A percentile compares a stretch with the other conserved stretches of the same genome.
Conservation (phyloP, 35 echinoderm and acorn worm species). For the Ophioderma brevispina region DNA sequence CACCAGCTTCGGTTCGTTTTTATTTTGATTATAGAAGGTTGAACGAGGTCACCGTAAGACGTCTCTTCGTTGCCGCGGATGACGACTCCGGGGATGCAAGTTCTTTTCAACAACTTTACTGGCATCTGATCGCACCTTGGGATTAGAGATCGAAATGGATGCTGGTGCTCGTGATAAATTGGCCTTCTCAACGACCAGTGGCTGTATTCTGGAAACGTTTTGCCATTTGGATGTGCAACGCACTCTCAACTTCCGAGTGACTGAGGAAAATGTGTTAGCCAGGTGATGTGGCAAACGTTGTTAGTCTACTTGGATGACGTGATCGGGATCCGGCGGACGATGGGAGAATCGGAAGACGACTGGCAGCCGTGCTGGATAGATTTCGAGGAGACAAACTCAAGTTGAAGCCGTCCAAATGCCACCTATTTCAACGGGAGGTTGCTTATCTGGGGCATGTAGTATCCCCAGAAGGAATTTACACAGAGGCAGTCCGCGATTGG, state of each 20-base stretch:
- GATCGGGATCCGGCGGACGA: neutral
- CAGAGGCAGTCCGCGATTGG: constrained; percentile 24
- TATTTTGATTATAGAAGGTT: too few relatives aligned
- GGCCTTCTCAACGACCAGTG: constrained; percentile 1
- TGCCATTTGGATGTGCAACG: constrained; percentile 58
- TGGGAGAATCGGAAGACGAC: neutral
- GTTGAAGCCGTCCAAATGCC: constrained; percentile 53
- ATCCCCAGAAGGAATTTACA: constrained; percentile 15
- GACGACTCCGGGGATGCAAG: too few relatives aligned
- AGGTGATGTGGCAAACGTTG: constrained; percentile 6
- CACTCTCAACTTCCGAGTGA: constrained; percentile 19
- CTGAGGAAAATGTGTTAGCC: constrained; percentile 11
- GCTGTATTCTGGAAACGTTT: constrained; percentile 7
- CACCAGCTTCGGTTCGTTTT: too few relatives aligned
- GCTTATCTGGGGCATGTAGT: constrained; percentile 49
- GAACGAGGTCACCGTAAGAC: too few relatives aligned
- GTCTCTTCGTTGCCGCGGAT: too few relatives aligned
- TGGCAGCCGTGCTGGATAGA: neutral
- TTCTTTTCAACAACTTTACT: too few relatives aligned
- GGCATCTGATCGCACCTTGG: too few relatives aligned
- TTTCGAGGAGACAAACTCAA: constrained; percentile 31
- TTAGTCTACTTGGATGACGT: constrained; percentile 35
- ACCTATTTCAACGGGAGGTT: constrained; percentile 20
- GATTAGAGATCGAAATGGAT: too few relatives aligned
- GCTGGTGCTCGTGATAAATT: too few relatives aligned